Base-by-base conservation (phyloP, 2,797 vertebrate genomes). In the Hemitrygon akajei region DNA sequence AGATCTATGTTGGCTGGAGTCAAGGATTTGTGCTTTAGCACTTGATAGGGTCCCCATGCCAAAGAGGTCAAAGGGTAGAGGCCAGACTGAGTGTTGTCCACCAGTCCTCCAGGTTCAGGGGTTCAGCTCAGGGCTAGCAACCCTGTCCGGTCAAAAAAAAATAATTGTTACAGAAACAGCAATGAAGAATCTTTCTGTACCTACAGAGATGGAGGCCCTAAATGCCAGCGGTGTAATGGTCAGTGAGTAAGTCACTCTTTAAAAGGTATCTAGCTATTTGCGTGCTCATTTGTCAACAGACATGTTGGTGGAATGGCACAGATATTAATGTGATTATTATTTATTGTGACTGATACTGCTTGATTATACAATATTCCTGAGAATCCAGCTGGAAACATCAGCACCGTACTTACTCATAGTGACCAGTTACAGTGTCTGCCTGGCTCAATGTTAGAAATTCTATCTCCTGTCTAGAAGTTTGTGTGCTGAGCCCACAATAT, bases 331-430 rank as follows among this genome's bases (percentile, higher is more conserved):
- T 56, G 56, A 66, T 66, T 66, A 16, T 60, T 86, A 89, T 66
- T 37, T 27, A 34, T 34, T 30, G 87, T 87, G 60, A 63, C 18
- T 66, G 58, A 5, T 16, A 16, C n/a, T 69, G 60, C 34, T 89
- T 89, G 58, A 63, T 89, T 20, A 63, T 66, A 89, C 34, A 66
- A 69, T 89, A 89, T 37, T 69, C n/a, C 60, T 66, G 86, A 89
- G 60, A 89, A 66, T 14, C n/a, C 14, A 18, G 30, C 16, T 34
- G 60, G 27, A 66, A 34, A 89, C 16, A 10, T 18, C 25, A 34
- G 34, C 16, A 66, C 4, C 69, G n/a, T 7, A 89, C 60, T 20
- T 66, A 18, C n/a, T 81, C 30, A 66, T 34, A 66, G 30, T 34
- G n/a, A 89, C 2, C n/a, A 34, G 34, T 89, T 34, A 9, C 20